These are phyloP conservation scores for Glaucidium brasilianum DNA, from an alignment of 2,113 vertebrate genomes.

Conservation along the genomic window DNA sequence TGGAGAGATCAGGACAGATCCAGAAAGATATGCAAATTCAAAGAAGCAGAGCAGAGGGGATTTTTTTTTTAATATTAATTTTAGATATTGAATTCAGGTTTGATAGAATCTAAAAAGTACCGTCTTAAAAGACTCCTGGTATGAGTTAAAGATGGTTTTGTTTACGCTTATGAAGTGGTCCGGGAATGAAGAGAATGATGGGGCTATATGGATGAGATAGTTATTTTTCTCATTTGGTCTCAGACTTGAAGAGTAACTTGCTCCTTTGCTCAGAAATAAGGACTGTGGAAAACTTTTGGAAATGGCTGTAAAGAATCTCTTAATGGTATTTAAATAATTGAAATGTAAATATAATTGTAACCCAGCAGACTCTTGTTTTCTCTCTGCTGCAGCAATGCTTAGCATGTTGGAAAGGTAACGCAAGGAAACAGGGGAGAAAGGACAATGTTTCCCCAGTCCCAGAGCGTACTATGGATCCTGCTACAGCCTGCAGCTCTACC, in stretches of 20 bases:
- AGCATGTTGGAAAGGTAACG: not conserved
- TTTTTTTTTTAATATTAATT: not conserved
- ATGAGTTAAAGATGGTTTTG: not conserved
- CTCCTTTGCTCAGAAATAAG: not conserved
- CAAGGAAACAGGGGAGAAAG: not conserved
- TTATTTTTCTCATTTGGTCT: not conserved
- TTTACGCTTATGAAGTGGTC: not conserved
- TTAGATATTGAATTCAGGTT: not conserved
- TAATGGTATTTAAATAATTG: not conserved
- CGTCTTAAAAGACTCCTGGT: not conserved
- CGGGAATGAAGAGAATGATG: not conserved
- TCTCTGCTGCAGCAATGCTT: not conserved
- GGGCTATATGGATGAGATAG: too few relatives aligned
- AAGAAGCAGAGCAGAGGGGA: not conserved
- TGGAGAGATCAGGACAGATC: not conserved
- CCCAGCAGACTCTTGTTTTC: not conserved
- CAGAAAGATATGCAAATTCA: not conserved
- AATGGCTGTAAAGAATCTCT: not conserved
- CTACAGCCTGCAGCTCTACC: constrained; percentile 18
- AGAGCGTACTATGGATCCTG: not conserved
- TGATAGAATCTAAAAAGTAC: not conserved
- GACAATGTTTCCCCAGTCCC: not conserved
- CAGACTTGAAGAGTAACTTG: not conserved
- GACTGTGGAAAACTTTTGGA: not conserved
- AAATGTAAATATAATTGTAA: not conserved